A percentile compares a stretch with the other conserved stretches of the same genome.
Conservation (phyloP, 1,140 invertebrate species). For the Heliconius congener region DNA sequence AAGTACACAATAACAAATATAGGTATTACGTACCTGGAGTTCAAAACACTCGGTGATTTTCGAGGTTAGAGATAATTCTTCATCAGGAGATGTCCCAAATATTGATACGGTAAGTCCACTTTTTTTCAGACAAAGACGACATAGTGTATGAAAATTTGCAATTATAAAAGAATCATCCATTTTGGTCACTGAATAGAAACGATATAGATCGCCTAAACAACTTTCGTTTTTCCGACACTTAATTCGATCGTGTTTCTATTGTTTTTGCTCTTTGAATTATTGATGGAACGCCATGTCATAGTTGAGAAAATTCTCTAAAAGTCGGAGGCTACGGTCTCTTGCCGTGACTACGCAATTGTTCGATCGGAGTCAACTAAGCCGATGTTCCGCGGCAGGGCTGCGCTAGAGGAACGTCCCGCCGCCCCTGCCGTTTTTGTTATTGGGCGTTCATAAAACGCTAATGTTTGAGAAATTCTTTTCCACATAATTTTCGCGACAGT, state of each 20-base stretch:
- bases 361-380: constrained; percentile 71
- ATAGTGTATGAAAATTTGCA: constrained; percentile 80
- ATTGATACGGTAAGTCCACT: constrained; percentile 82
- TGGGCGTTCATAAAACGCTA: background rate
- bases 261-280: constrained; percentile 46
- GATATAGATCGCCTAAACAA: constrained; percentile 36
- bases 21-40: constrained; percentile 51
- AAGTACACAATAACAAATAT: background rate
- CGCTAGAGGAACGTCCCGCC: constrained; percentile 65
- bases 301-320: constrained; percentile 27
- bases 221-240: constrained; percentile 39
- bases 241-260: constrained; percentile 41
- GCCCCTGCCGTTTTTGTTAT: constrained; percentile 36
- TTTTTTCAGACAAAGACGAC: constrained; percentile 82
- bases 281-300: constrained; percentile 43
- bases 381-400: constrained; percentile 71
- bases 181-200: constrained; percentile 57
- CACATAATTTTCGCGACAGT: background rate
- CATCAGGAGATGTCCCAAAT: constrained; percentile 76
- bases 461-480: background rate
- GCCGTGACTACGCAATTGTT: constrained; percentile 73
- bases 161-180: constrained; percentile 81
- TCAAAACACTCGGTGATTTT: constrained; percentile 75
- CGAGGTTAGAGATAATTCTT: constrained; percentile 74
- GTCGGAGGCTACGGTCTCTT: constrained; percentile 53